These are phyloP conservation scores for Amblyornis subalaris DNA, from an alignment of 2,113 vertebrate species.

Conservation along the genomic window DNA sequence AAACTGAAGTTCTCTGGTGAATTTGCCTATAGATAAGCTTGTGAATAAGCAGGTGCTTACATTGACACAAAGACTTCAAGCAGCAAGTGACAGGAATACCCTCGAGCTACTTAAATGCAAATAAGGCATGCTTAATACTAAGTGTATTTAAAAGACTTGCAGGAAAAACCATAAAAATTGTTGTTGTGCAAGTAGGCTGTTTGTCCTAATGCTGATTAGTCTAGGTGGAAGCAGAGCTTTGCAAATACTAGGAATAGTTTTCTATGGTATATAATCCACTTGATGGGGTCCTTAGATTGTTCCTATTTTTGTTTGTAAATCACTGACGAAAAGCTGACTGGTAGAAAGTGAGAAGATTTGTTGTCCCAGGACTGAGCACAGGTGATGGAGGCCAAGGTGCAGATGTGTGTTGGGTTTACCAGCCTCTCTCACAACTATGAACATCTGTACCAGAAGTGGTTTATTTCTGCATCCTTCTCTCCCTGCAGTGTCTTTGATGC, in stretches of 20 bases:
- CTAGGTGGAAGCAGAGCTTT: background rate
- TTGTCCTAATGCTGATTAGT: background rate
- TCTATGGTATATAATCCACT: background rate
- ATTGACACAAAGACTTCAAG: background rate
- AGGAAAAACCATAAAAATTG: background rate
- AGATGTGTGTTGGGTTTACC: background rate
- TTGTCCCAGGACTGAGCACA: background rate
- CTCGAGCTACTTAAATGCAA: background rate
- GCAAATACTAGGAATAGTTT: background rate
- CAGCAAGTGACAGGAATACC: background rate
- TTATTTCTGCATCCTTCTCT: background rate
- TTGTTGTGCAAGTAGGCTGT: background rate
- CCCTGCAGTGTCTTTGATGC: background rate
- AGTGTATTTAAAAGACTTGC: background rate
- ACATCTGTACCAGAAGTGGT: background rate
- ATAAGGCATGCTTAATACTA: background rate
- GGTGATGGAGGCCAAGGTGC: background rate
- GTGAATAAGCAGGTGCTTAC: background rate
- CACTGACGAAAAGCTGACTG: rapidly evolving
- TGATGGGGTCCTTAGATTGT: background rate
- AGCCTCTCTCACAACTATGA: background rate
- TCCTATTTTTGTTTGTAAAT: background rate
- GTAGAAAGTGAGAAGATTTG: background rate
- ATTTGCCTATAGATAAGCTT: background rate
- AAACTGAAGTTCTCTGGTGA: background rate